These are phyloP conservation scores for Pitangus sulphuratus DNA, from an alignment of 2,797 vertebrate species.

Conservation along the genomic window DNA sequence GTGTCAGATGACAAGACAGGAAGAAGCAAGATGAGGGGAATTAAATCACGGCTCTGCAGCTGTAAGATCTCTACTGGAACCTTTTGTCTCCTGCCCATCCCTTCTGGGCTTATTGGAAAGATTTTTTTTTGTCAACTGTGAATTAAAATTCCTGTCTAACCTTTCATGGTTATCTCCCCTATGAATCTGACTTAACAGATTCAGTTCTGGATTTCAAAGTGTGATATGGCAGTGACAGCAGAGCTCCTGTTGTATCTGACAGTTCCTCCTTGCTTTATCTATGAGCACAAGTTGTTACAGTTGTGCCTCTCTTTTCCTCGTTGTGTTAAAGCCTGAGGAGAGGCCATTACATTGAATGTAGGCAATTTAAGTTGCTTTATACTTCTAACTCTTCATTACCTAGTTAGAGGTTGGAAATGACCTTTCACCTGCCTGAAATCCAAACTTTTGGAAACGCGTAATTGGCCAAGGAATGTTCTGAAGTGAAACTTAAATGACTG, in stretches of 20 bases:
- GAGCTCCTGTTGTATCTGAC: background rate
- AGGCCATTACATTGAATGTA: background rate
- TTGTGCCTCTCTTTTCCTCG: background rate
- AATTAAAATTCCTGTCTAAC: constrained; percentile 39
- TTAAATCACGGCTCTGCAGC: background rate
- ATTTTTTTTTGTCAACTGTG: constrained; percentile 7
- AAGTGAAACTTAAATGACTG: background rate
- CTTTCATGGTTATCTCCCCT: background rate
- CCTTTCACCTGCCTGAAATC: background rate
- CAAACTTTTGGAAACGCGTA: background rate
- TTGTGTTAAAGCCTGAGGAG: background rate
- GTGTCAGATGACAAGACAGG: constrained; percentile 11
- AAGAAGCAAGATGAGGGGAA: background rate
- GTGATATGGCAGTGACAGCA: background rate
- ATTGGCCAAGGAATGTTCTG: background rate
- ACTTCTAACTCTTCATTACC: background rate
- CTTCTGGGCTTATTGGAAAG: constrained; percentile 9
- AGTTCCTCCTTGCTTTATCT: background rate
- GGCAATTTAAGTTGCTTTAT: background rate
- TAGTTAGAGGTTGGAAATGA: background rate
- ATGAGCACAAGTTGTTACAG: background rate
- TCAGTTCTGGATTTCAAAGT: background rate
- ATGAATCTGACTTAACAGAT: background rate
- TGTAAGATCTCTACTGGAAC: background rate
- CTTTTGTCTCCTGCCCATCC: constrained; percentile 46